A percentile compares a stretch with the other conserved stretches of the same genome.
These are phyloP conservation scores for Choristoneura rosaceana DNA, from an alignment of 2,888 invertebrate species.

Conservation along the genomic window DNA sequence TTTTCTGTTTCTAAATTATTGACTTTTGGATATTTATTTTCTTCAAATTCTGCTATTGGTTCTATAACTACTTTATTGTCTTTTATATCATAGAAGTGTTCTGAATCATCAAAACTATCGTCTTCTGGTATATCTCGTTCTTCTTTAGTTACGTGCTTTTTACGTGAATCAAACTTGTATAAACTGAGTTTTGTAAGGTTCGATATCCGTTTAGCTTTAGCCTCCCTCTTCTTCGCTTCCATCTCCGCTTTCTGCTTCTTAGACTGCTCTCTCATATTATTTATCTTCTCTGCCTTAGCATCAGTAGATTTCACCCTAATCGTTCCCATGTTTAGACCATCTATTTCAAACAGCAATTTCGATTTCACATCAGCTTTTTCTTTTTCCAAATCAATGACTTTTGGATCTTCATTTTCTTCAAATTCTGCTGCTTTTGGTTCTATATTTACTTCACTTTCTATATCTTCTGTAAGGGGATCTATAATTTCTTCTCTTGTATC, in stretches of 20 bases:
- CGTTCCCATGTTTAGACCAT: slow-evolving; percentile 20
- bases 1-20: no score
- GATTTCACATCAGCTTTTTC: background rate
- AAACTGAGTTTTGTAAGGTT: slow-evolving; percentile 16
- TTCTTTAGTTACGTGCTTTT: background rate
- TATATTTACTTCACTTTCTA: background rate
- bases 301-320: slow-evolving; percentile 16
- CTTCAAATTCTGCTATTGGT: no score
- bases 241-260: background rate
- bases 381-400: background rate
- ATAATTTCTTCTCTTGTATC: slow-evolving; percentile 8
- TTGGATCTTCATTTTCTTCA: background rate
- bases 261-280: background rate
- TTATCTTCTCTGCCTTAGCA: background rate
- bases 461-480: slow-evolving; percentile 14
- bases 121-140: background rate
- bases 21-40: no score
- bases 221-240: slow-evolving; percentile 11
- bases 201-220: slow-evolving; percentile 9
- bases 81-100: slow-evolving; percentile 4
- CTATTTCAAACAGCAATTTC: slow-evolving; percentile 22
- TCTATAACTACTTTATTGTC: background rate
- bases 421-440: no score
- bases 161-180: slow-evolving; percentile 11
- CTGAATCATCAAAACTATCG: slow-evolving; percentile 11